These are phyloP conservation scores for Morpho achilles DNA, from an alignment of 2,888 invertebrate genomes.

Conservation along the genomic window DNA sequence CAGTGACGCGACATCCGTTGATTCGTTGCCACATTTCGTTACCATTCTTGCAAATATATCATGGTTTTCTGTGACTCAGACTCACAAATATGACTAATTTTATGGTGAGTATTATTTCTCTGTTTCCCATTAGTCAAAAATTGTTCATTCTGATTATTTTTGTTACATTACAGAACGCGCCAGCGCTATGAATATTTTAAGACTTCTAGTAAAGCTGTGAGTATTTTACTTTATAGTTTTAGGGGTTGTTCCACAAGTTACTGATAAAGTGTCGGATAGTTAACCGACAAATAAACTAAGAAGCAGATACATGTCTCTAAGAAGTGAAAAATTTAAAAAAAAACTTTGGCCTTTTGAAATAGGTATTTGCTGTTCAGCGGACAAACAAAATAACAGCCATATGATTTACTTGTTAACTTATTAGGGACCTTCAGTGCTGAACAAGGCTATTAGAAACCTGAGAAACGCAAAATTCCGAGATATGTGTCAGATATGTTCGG, in stretches of 20 bases:
- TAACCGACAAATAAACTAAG: no score
- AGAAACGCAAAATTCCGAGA: no score
- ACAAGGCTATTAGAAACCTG: no score
- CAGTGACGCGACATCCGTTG: conserved; percentile 54
- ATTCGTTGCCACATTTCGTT: conserved; percentile 49
- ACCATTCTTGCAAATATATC: conserved; percentile 26
- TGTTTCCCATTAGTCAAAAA: background rate
- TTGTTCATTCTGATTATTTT: background rate
- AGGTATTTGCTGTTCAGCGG: no score
- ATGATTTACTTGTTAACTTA: no score
- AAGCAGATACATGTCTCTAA: no score
- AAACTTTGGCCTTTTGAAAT: no score
- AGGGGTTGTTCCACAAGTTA: background rate
- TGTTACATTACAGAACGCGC: conserved; percentile 7
- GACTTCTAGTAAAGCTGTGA: conserved; percentile 19
- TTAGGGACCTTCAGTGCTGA: no score
- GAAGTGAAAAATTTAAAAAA: no score
- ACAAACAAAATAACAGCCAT: no score
- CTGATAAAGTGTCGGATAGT: no score
- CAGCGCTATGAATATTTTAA: conserved; percentile 17
- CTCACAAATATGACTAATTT: conserved; percentile 12
- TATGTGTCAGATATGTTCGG: no score
- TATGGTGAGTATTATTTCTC: conserved; percentile 1
- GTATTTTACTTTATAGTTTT: conserved; percentile 15
- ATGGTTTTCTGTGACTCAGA: conserved; percentile 45